These are phyloP conservation scores for Ylistrum balloti DNA, from an alignment of 1,140 invertebrate species.

Conservation along the genomic window DNA sequence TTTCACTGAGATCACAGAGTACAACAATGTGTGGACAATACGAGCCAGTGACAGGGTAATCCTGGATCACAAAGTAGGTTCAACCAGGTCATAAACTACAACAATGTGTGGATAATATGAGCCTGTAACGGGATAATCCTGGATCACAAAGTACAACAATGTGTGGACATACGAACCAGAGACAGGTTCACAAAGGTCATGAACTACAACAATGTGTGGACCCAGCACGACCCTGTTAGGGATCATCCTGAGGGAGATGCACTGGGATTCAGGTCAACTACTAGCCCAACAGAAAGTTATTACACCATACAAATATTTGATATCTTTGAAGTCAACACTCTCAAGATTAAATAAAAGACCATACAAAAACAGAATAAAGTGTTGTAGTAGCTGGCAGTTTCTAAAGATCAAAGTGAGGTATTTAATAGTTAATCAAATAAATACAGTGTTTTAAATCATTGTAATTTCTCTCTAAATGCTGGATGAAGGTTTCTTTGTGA, in stretches of 20 bases:
- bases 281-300: not conserved
- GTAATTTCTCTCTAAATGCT: not conserved
- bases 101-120: too few species aligned
- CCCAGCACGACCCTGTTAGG: too few species aligned
- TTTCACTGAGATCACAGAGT: not conserved
- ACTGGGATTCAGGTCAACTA: not conserved
- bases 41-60: not conserved
- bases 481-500: not conserved
- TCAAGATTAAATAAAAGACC: not conserved
- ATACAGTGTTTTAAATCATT: too few species aligned
- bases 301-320: not conserved
- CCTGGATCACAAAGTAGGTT: too few species aligned
- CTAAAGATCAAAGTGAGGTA: too few species aligned
- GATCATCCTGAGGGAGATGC: not conserved
- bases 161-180: too few species aligned
- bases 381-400: too few species aligned
- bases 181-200: too few species aligned
- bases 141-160: not conserved
- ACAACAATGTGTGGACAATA: not conserved
- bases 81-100: too few species aligned
- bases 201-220: too few species aligned
- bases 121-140: too few species aligned
- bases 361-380: not conserved
- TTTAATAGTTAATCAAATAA: too few species aligned
- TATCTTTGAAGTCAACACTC: not conserved